Evolutionary conservation across 2,113 vertebrate genomes (phyloP).

Genomic region (Brachypodius melanocephalos): DNA sequence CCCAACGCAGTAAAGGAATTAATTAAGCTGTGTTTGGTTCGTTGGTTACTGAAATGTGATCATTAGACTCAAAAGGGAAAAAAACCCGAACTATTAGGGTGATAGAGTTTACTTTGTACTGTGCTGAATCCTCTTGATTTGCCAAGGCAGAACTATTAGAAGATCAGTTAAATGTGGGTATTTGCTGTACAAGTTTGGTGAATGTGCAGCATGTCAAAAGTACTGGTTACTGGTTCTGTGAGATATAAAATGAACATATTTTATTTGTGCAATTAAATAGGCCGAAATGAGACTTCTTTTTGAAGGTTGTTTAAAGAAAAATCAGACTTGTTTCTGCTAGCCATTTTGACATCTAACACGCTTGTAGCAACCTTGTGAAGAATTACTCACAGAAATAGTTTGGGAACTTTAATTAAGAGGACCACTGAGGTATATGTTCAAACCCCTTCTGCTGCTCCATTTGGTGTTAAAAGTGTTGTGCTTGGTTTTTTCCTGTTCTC

Average conservation of each 20-base stretch:
- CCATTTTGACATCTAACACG: neutral
- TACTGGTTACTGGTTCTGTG: neutral
- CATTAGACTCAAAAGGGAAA: neutral
- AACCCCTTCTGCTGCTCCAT: neutral
- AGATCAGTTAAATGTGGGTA: neutral
- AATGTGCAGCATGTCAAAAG: neutral
- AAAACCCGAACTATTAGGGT: neutral
- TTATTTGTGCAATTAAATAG: neutral
- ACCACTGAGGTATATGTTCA: neutral
- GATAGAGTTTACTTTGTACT: neutral
- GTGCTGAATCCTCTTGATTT: neutral
- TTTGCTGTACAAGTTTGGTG: neutral
- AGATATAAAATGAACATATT: neutral
- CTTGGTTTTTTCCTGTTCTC: neutral
- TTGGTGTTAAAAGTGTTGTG: neutral
- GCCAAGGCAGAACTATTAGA: neutral
- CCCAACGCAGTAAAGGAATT: neutral
- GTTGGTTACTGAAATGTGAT: neutral
- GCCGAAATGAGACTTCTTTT: neutral
- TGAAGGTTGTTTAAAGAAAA: neutral
- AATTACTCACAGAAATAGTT: neutral
- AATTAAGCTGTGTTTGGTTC: slow-evolving; percentile 17
- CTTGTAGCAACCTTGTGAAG: neutral
- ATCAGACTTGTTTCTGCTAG: neutral
- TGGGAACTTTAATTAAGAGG: neutral